Conservation (phyloP, 2,797 vertebrate genomes). For the Pipistrellus kuhlii region DNA sequence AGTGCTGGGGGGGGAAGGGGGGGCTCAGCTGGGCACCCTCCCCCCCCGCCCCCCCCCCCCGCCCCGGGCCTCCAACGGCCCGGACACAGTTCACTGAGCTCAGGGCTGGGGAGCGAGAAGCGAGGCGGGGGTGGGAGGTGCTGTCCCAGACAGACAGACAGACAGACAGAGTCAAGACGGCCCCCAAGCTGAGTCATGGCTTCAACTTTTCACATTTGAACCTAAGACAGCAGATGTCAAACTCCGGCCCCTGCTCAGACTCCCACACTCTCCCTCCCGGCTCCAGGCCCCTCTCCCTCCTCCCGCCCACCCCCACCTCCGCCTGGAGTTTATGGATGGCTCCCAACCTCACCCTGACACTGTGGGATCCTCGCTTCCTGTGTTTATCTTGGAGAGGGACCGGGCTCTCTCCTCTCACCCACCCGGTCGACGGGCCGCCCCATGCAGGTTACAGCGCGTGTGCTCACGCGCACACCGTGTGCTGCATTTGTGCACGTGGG, state of each 20-base stretch:
- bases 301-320: not conserved
- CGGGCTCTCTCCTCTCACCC: slow-evolving; percentile 69
- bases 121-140: not conserved
- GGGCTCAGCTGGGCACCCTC: not conserved
- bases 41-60: not conserved
- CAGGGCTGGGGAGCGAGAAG: not conserved
- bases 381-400: slow-evolving; percentile 75
- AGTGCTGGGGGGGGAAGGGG: not conserved
- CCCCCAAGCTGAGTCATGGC: slow-evolving; percentile 35
- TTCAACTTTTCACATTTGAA: slow-evolving; percentile 83
- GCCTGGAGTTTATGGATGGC: not conserved
- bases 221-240: slow-evolving; percentile 75
- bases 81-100: not conserved
- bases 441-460: not conserved
- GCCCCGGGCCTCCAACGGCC: not conserved
- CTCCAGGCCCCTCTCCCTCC: not conserved
- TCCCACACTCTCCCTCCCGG: slow-evolving; percentile 66
- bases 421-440: slow-evolving; percentile 21
- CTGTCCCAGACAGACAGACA: slow-evolving; percentile 8
- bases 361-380: slow-evolving; percentile 71
- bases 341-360: slow-evolving; percentile 73
- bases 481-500: fast-evolving
- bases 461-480: fast-evolving
- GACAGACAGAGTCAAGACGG: slow-evolving; percentile 17
- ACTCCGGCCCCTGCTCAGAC: slow-evolving; percentile 64